A percentile compares a stretch with the other conserved stretches of the same genome.
Evolutionary conservation across 2,888 invertebrate genomes (phyloP).

Genomic region (Eustalomyia histrio): DNA sequence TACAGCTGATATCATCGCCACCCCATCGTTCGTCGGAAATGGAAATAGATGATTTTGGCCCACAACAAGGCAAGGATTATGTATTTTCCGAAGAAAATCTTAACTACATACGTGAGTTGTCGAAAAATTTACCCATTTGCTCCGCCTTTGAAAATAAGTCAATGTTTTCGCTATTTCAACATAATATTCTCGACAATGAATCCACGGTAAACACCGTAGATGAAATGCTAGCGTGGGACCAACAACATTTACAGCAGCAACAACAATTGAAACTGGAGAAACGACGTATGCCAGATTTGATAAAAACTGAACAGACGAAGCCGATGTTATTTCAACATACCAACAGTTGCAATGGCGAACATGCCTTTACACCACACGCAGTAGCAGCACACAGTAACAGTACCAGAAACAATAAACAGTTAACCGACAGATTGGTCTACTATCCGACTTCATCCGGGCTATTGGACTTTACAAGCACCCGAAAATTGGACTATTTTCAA

Average conservation of each 20-base stretch:
- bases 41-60: constrained; percentile 11
- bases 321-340: no score
- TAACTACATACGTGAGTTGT: constrained; percentile 78
- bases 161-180: constrained; percentile 74
- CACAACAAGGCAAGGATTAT: constrained; percentile 68
- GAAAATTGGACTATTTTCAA: constrained; percentile 74
- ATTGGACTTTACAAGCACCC: constrained; percentile 75
- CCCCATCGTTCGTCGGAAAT: constrained; percentile 8
- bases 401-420: constrained; percentile 71
- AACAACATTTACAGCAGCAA: constrained; percentile 67
- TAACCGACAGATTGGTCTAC: constrained; percentile 90
- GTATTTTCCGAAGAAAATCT: constrained; percentile 78
- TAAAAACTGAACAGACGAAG: constrained; percentile 33
- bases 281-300: constrained; percentile 62
- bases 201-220: constrained; percentile 69
- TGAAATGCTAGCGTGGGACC: constrained; percentile 75
- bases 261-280: constrained; percentile 18
- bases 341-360: neutral
- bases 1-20: constrained; percentile 37
- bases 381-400: constrained; percentile 50
- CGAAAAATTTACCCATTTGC: constrained; percentile 79
- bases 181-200: constrained; percentile 65
- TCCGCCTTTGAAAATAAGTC: constrained; percentile 79
- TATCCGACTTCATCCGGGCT: constrained; percentile 84
- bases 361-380: no score